A percentile compares a stretch with the other conserved stretches of the same genome.
Conservation (phyloP, 2,113 vertebrate species). For the Eulacestoma nigropectus region DNA sequence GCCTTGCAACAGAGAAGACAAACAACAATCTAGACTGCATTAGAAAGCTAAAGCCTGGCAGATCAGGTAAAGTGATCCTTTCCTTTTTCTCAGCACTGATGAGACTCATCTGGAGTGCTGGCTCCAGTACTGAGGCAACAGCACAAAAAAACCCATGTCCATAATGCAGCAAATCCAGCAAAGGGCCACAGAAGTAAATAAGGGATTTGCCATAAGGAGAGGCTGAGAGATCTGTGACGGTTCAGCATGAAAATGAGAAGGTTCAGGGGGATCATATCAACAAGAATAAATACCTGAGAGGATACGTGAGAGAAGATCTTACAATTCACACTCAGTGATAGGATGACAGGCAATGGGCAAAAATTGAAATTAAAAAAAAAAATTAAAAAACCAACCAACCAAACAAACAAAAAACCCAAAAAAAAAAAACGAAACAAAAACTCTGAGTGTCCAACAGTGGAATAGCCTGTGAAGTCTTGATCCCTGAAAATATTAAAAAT, state of each 20-base stretch:
- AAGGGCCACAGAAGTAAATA: not conserved
- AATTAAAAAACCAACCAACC: not conserved
- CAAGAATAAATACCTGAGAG: not conserved
- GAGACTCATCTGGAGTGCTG: not conserved
- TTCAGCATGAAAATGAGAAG: not conserved
- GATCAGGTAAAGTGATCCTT: not conserved
- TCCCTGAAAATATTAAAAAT: not conserved
- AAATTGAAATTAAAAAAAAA: not conserved
- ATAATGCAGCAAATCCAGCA: not conserved
- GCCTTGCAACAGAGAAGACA: not conserved
- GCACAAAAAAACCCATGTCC: rapidly evolving
- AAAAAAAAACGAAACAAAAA: not conserved
- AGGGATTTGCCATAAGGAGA: not conserved
- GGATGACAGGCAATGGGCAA: not conserved
- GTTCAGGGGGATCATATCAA: not conserved
- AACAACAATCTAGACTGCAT: not conserved
- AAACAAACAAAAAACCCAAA: not conserved
- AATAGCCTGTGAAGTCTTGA: not conserved
- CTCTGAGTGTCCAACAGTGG: rapidly evolving
- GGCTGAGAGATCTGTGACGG: not conserved
- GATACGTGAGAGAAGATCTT: not conserved
- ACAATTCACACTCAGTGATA: not conserved
- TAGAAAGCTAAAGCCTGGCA: not conserved
- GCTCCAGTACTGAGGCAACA: not conserved
- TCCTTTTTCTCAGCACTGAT: not conserved